Conservation (phyloP, 2,888 invertebrate species). For the Glomeris marginata region DNA sequence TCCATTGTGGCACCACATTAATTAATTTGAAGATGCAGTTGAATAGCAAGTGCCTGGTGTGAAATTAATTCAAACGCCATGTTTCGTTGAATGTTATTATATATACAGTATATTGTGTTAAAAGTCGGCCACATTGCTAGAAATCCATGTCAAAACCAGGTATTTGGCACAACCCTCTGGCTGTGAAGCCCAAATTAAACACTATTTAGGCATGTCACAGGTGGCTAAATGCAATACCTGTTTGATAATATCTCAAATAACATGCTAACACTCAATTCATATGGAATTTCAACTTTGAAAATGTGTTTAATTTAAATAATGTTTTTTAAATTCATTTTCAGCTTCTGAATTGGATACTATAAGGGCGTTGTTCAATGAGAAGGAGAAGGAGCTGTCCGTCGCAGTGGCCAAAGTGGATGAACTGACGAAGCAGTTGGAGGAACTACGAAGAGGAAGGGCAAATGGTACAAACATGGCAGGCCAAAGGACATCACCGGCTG, state of each 20-base stretch:
- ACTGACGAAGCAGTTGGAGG: slow-evolving; percentile 84
- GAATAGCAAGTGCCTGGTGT: too few species aligned
- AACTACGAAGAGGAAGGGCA: slow-evolving; percentile 46
- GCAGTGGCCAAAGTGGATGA: slow-evolving; percentile 98
- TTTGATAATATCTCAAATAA: not conserved
- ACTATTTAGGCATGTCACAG: too few species aligned
- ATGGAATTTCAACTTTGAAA: not conserved
- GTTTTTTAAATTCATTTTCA: slow-evolving; percentile 8
- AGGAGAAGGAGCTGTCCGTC: slow-evolving; percentile 88
- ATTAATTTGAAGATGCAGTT: too few species aligned
- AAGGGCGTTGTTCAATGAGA: slow-evolving; percentile 89
- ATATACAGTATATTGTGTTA: too few species aligned
- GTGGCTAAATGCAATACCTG: not conserved
- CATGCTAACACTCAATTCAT: not conserved
- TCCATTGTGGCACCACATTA: too few species aligned
- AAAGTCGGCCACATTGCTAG: too few species aligned
- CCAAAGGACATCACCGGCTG: slow-evolving; percentile 46
- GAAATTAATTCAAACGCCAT: too few species aligned
- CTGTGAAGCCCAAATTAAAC: too few species aligned
- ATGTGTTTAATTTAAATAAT: not conserved
- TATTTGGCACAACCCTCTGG: too few species aligned
- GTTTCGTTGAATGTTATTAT: too few species aligned
- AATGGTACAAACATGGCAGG: slow-evolving; percentile 22
- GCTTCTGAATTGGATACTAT: slow-evolving; percentile 93
- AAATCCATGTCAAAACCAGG: too few species aligned